Evolutionary conservation across 2,888 invertebrate species (phyloP).

Genomic region (Spisula subtruncata): DNA sequence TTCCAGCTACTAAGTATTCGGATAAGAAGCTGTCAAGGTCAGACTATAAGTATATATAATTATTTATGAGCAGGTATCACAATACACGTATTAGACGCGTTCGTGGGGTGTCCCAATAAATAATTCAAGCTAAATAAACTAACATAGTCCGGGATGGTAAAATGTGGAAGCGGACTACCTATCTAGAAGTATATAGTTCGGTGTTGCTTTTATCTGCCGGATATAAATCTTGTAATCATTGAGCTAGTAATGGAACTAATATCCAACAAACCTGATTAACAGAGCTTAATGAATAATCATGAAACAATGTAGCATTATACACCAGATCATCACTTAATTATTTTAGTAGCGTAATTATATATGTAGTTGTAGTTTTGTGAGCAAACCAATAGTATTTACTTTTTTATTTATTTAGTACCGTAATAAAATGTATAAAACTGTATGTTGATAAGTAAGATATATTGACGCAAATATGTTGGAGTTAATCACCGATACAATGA

Average conservation of each 20-base stretch:
- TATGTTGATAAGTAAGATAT: no score
- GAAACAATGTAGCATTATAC: not conserved
- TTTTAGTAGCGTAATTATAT: not conserved
- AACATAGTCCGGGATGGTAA: not conserved
- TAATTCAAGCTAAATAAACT: constrained; percentile 9
- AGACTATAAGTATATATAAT: not conserved
- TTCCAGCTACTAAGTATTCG: no score
- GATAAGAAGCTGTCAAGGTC: no score
- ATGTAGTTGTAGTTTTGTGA: no score
- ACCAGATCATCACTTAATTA: not conserved
- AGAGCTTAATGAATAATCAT: not conserved
- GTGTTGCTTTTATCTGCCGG: not conserved
- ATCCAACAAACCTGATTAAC: not conserved
- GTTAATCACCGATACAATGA: no score
- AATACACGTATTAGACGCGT: not conserved
- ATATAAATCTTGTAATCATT: not conserved
- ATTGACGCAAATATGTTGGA: no score
- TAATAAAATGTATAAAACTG: no score
- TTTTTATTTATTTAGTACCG: no score
- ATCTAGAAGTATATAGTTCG: not conserved
- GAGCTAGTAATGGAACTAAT: not conserved
- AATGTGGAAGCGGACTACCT: not conserved
- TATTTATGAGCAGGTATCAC: not conserved
- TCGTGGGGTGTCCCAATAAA: not conserved
- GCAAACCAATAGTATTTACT: no score